Evolutionary conservation across 2,888 invertebrate species (phyloP), one percentile per base, ranked within the genome.

Genomic region (Acanthosepion pharaonis): DNA sequence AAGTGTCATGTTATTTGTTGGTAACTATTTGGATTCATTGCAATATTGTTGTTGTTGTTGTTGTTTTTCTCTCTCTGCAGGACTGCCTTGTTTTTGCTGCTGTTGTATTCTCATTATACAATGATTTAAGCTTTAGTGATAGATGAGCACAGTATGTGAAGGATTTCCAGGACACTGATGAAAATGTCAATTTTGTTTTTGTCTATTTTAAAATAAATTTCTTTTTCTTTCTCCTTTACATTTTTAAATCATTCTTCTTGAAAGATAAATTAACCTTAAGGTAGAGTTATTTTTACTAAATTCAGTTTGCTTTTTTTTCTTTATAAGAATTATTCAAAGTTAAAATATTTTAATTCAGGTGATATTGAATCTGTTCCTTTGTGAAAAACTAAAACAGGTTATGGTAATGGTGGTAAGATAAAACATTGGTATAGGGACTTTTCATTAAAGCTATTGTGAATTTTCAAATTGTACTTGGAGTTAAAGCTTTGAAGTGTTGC

Each of bases 1-100:
- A 78, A 78, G 78, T 78, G n/a, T 78, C 78, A n/a, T n/a, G n/a
- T 78, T 78, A 78, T 78, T 78, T 78, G 78, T 78, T 78, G 59
- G 59, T 78, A n/a, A 78, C 28, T 78, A 78, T 78, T n/a, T 78
- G 78, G 78, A 78, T 78, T 78, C 78, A n/a, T 78, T n/a, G n/a
- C n/a, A n/a, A 33, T 78, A 11, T 78, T 42, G 42, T 42, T 33
- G 33, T 33, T 33, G 0, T 33, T 33, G n/a, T 33, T 33, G 33
- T 42, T 11, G n/a, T n/a, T n/a, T n/a, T n/a, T n/a, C 33, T 23
- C 5, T 78, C 11, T 18, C 33, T 78, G n/a, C 78, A 78, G 59
- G 23, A 59, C 59, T 59, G 59, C 33, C n/a, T n/a, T n/a, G n/a
- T 78, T 33, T 42, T n/a, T 78, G n/a, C 59, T 78, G n/a, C 59